Evolutionary conservation across 2,888 invertebrate genomes (phyloP).

Genomic region (Oligia fasciuncula): DNA sequence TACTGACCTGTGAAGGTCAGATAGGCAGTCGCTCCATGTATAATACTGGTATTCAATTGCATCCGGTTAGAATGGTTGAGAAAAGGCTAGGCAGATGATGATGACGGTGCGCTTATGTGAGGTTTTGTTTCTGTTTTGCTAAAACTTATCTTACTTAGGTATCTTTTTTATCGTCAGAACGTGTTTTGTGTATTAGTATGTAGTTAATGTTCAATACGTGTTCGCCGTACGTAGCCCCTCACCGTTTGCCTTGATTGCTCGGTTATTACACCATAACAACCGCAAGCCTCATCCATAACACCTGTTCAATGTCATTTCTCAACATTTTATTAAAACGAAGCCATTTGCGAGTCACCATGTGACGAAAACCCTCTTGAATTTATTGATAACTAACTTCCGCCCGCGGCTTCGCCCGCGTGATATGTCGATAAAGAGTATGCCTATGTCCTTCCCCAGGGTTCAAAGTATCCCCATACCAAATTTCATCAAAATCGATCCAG

Average conservation of each 20-base stretch:
- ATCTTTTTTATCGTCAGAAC: constrained; percentile 35
- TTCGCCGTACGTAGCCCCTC: neutral
- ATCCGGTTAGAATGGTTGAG: neutral
- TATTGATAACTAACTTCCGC: neutral
- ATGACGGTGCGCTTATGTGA: neutral
- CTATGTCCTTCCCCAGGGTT: neutral
- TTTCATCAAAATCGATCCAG: neutral
- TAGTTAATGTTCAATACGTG: constrained; percentile 6
- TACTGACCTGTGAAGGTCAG: neutral
- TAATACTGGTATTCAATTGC: neutral
- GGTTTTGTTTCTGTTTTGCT: neutral
- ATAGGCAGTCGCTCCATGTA: neutral
- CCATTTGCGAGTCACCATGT: neutral
- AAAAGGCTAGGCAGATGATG: neutral
- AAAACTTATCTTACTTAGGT: neutral
- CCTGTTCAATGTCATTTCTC: constrained; percentile 16
- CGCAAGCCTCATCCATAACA: neutral
- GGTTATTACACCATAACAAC: constrained; percentile 6
- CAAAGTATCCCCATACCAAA: no score
- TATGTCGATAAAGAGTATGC: neutral
- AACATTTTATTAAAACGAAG: constrained; percentile 12
- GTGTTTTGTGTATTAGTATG: constrained; percentile 3
- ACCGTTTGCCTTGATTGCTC: constrained; percentile 15
- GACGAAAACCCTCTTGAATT: neutral
- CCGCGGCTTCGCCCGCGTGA: neutral